Percentiles rank a stretch among this genome's conserved stretches.
Evolutionary conservation across 2,888 invertebrate genomes (phyloP).

Genomic region (Macroteleia sp.): DNA sequence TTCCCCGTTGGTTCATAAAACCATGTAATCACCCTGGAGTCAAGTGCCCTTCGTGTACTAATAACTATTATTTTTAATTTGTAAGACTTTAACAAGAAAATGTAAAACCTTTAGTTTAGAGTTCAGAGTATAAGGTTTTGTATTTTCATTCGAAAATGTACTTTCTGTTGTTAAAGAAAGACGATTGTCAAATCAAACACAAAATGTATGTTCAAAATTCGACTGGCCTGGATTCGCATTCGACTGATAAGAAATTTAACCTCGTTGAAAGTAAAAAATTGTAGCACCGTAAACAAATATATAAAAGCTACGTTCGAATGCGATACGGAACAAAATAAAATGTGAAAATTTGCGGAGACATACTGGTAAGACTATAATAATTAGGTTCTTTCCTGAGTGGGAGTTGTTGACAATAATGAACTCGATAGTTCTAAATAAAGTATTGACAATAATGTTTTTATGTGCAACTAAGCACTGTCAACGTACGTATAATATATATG

Average conservation of each 20-base stretch:
- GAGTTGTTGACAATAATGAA: conserved; percentile 56
- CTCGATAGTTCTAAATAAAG: conserved; percentile 42
- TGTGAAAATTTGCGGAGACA: conserved; percentile 19
- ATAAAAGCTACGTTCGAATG: conserved; percentile 35
- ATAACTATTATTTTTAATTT: no score
- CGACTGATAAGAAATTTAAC: conserved; percentile 31
- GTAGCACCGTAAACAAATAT: conserved; percentile 28
- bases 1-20: no score
- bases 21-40: no score
- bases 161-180: no score
- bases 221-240: conserved; percentile 36
- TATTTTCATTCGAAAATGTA: no score
- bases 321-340: conserved; percentile 15
- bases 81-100: no score
- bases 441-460: conserved; percentile 59
- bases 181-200: no score
- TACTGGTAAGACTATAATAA: conserved; percentile 56
- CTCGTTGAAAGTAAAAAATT: conserved; percentile 55
- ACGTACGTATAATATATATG: conserved; percentile 25
- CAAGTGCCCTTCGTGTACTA: no score
- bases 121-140: no score
- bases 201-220: conserved; percentile 44
- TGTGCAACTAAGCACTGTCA: conserved; percentile 36
- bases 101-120: no score
- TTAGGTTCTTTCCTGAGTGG: conserved; percentile 39